Base-by-base conservation (phyloP, 2,113 vertebrate species). In the Otolemur garnettii region DNA sequence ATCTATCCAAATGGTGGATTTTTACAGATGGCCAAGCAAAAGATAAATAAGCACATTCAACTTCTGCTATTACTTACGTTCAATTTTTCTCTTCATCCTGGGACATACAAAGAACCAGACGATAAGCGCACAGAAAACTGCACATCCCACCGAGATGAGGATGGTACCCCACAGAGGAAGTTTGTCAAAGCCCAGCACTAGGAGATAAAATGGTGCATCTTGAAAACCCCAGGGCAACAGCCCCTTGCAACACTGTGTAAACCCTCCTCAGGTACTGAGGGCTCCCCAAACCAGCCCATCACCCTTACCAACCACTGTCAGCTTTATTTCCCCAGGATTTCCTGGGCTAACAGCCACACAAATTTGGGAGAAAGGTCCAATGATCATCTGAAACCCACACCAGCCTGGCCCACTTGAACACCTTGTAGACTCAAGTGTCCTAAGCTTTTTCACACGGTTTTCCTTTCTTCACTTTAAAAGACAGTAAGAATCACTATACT, bases 61-160 rank as follows among this genome's bases (percentile, higher is more conserved):
- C 55, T 55, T 64, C 60, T 45, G 57, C 21, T 53, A 0, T 50
- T 98, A 99, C 99, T 99, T 98, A 99, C 99, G 98, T 97, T 99
- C 98, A 0, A 99, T 99, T 98, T 99, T 99, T 97, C 98, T 99
- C 98, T 98, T 99, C 98, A 99, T 99, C 93, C 97, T 99, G 0
- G 99, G 99, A 98, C 99, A 99, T 64, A 99, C 99, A 97, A 99
- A 94, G 97, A 99, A 99, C 99, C 99, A 99, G 97, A 99, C 99
- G 87, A 99, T 1, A 88, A 99, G 95, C 96, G 99, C 99, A 91
- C 99, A 99, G 97, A 99, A 30, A 90, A 99, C 53, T 92, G 99
- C 99, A 95, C 98, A 99, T 96, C 98, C 99, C 97, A 99, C 96
- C 42, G 99, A 99, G 98, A 99, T 99, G 94, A 99, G 98, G 96